These are phyloP conservation scores for Conger conger DNA, from an alignment of 2,113 vertebrate species.

Conservation along the genomic window DNA sequence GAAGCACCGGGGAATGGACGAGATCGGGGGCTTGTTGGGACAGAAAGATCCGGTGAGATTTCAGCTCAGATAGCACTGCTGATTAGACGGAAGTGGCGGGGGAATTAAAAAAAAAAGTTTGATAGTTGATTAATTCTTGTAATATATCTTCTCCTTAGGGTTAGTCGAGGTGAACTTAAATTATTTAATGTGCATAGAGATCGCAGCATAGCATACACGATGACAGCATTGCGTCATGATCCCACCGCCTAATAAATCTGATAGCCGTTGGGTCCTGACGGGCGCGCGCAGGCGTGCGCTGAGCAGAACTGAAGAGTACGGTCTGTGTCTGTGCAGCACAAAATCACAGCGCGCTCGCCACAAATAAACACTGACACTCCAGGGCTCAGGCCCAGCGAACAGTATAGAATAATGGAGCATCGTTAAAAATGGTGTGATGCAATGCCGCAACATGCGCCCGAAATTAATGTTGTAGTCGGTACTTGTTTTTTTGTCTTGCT, in stretches of 20 bases:
- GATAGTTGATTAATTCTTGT: constrained; percentile 20
- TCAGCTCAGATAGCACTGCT: no score
- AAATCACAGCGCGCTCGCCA: not conserved
- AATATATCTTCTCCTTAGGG: not conserved
- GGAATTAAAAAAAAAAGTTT: not conserved
- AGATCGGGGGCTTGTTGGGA: not conserved
- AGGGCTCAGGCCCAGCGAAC: not conserved
- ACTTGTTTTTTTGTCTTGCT: not conserved
- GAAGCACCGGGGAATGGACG: not conserved
- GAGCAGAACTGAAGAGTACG: not conserved
- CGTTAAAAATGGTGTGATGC: not conserved
- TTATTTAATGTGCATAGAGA: not conserved
- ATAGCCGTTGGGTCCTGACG: no score
- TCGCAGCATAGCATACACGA: not conserved
- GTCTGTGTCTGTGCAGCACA: not conserved
- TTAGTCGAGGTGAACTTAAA: not conserved
- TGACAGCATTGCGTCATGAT: not conserved
- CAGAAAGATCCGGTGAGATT: not conserved
- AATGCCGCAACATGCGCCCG: not conserved
- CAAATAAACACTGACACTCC: not conserved
- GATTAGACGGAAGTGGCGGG: not conserved
- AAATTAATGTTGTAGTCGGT: not conserved
- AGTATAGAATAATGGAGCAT: not conserved
- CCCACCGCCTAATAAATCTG: not conserved
- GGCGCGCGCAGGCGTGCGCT: not conserved